Conservation (phyloP, 2,888 invertebrate species). For the Netelia melanura region DNA sequence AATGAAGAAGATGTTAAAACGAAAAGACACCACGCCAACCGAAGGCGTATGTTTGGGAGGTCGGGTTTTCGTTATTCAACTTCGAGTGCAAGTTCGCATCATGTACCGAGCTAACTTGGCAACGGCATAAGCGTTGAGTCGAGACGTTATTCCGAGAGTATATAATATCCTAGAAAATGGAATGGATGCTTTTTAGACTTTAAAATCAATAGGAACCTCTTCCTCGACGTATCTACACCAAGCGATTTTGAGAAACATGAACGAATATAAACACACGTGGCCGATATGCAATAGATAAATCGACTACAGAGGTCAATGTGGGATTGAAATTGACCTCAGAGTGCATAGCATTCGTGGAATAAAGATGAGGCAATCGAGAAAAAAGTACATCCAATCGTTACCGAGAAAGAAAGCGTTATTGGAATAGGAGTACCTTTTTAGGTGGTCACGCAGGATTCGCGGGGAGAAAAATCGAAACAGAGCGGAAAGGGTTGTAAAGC, state of each 20-base stretch:
- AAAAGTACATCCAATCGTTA: background rate
- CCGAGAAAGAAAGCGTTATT: background rate
- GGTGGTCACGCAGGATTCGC: background rate
- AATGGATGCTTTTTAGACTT: background rate
- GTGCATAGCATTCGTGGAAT: too few relatives aligned
- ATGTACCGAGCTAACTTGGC: constrained; percentile 9
- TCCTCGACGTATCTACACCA: background rate
- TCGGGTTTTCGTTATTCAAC: constrained; percentile 33
- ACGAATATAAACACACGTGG: too few relatives aligned
- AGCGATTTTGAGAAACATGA: background rate
- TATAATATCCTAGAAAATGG: background rate
- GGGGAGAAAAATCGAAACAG: background rate
- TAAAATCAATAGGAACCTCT: background rate
- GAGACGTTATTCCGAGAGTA: background rate
- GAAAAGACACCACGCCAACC: constrained; percentile 30
- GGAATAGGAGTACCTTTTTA: background rate
- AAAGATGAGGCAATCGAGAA: background rate
- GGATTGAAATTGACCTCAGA: too few relatives aligned
- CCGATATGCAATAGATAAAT: too few relatives aligned
- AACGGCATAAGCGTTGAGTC: background rate
- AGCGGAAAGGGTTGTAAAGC: constrained; percentile 35
- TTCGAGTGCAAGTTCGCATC: background rate
- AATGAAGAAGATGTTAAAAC: constrained; percentile 34
- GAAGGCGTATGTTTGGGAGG: constrained; percentile 41
- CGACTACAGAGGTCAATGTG: too few relatives aligned